Evolutionary conservation across 2,888 invertebrate species (phyloP), one percentile per base, ranked within the genome.

Genomic region (Trichacis sp.): DNA sequence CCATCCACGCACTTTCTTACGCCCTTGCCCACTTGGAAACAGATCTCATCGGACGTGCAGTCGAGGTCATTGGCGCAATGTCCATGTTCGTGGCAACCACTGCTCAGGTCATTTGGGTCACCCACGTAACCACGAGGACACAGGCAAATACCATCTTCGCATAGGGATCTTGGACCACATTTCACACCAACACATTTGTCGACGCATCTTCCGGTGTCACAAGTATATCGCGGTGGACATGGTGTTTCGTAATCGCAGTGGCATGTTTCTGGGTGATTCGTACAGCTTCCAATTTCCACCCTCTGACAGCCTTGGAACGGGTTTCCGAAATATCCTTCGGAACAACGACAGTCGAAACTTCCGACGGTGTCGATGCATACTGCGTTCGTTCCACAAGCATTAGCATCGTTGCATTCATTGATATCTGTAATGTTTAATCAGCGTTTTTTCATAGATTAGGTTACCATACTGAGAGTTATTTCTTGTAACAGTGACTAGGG

Each of bases 321-420:
- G 87, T 96, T 95, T 47, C 96, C 96, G 59, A 91, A 91, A 80
- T 90, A 92, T 48, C 91, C 91, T 67, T 92, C 92, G 79, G 93
- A 91, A 79, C 97, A 97, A 38, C 93, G 89, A 82, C 97, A 97
- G 79, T 94, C 94, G 81, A 91, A 97, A 74, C 93, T 91, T 52
- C 97, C 97, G 11, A 92, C 89, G 0, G 93, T 93, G 81, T 97
- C 97, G 69, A 96, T 92, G 79, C 97, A 97, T 42, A 92, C 91
- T 0, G 97, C 95, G 81, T 94, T 93, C 75, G 89, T 88, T 5
- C 93, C 95, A 77, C 94, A 94, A 0, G 93, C 93, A 75, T 91
- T 91, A 68, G 89, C 89, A n/a, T n/a, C n/a, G 63, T 87, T 87
- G 78, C 95, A 95, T 85, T 95, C 95, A 77, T 95, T 91, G 51